Evolutionary conservation across 2,113 vertebrate genomes (phyloP), one percentile per base, ranked within the genome.

Genomic region (Chaetops frenatus): DNA sequence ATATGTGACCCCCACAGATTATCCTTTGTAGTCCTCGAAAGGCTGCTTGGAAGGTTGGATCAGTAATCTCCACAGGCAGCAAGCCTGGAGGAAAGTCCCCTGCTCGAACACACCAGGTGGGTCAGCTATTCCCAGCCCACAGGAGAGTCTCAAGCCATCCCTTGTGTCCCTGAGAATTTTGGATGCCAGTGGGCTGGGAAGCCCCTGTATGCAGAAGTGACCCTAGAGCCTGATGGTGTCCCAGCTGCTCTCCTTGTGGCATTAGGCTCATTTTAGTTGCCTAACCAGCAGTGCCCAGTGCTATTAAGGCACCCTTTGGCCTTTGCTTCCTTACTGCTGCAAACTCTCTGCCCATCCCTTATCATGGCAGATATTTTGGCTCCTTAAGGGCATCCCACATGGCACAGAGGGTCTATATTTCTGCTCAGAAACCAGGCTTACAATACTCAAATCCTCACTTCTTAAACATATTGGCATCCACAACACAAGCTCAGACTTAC

Each of bases 331-430:
- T 56, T 61, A 24, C 21, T 66, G 38, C 79, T 81, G 74, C 20
- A 78, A 36, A 45, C 33, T 31, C 73, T 28, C 29, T 67, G 33
- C 15, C 54, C 25, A 20, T 13, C 50, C 74, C 4, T 2, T 66
- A 70, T 42, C 21, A 11, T 1, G 1, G 38, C 50, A 88, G 23
- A 61, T 9, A 38, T 51, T 72, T 69, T 0, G 0, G 18, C 21
- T 72, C 9, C 16, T 20, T 15, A n/a, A 27, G 12, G 40, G 11
- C 4, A 10, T 33, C 38, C 45, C 66, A 76, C 7, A 2, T 18
- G 29, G 38, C 33, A 50, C 5, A 50, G 14, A 6, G 8, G 57
- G 5, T 19, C 62, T 47, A 4, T 9, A 15, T 77, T 92, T 86
- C 86, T 78, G 14, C 35, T 86, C 21, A 10, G 29, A 86, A 90